Evolutionary conservation across 2,797 vertebrate species (phyloP).

Genomic region (Catostomus latipinnis): DNA sequence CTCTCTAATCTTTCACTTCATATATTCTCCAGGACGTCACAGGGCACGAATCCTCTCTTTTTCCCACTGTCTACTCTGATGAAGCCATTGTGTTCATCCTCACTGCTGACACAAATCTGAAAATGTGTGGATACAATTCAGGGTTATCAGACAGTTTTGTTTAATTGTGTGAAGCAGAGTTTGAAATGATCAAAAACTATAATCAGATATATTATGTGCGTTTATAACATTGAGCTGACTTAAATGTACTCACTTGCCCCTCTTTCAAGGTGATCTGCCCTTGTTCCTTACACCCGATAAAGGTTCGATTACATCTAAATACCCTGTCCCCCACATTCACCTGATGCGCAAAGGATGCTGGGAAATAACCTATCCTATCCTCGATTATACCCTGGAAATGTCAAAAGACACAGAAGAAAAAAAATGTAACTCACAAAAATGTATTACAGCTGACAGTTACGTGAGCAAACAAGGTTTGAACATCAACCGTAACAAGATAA

Average conservation of each 20-base stretch:
- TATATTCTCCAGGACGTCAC: slow-evolving; percentile 89
- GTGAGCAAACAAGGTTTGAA: too few species aligned
- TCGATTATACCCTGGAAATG: slow-evolving; percentile 88
- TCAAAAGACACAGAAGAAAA: slow-evolving; percentile 24
- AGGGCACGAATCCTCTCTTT: slow-evolving; percentile 92
- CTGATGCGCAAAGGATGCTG: slow-evolving; percentile 91
- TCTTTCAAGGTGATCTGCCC: slow-evolving; percentile 96
- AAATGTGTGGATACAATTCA: not conserved
- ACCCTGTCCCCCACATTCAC: slow-evolving; percentile 85
- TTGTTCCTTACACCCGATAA: slow-evolving; percentile 94
- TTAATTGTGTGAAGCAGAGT: not conserved
- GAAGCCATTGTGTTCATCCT: slow-evolving; percentile 88
- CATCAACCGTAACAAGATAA: too few species aligned
- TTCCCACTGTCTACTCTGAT: slow-evolving; percentile 91
- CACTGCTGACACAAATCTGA: slow-evolving; percentile 91
- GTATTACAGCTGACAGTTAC: not conserved
- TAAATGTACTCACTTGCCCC: slow-evolving; percentile 84
- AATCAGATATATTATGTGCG: not conserved
- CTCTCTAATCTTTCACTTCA: slow-evolving; percentile 70
- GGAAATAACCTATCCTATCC: slow-evolving; percentile 93
- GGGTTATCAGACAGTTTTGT: not conserved
- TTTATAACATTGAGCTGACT: not conserved
- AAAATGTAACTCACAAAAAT: slow-evolving; percentile 25
- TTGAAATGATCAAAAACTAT: not conserved
- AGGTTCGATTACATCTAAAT: slow-evolving; percentile 90